Conservation (phyloP, 1,140 invertebrate species). For the Drosophila asahinai region DNA sequence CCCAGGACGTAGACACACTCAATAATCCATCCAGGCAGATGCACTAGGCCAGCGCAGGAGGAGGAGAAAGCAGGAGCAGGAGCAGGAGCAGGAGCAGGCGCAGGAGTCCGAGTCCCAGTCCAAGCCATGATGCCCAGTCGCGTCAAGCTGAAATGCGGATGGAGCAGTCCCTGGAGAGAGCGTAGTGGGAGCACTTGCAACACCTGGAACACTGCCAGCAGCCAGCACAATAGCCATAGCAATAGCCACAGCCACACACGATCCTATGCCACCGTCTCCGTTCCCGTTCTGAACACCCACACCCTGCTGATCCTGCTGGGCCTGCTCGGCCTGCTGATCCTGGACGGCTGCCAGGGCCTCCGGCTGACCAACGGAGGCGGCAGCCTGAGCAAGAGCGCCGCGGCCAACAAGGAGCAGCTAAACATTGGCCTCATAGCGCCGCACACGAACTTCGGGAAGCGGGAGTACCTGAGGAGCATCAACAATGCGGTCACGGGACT, state of each 20-base stretch:
- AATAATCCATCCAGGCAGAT: conserved; percentile 59
- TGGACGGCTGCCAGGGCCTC: conserved; percentile 43
- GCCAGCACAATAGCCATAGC: conserved; percentile 35
- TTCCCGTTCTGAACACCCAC: neutral
- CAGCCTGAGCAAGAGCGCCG: conserved; percentile 65
- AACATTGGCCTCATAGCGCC: conserved; percentile 87
- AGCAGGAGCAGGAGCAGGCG: neutral
- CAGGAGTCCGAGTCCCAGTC: conserved; percentile 9
- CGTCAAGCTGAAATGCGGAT: conserved; percentile 69
- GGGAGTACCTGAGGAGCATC: conserved; percentile 90
- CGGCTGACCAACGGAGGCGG: conserved; percentile 72
- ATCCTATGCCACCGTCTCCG: neutral
- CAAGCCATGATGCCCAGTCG: conserved; percentile 39
- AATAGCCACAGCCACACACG: conserved; percentile 12
- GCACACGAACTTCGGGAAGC: conserved; percentile 86
- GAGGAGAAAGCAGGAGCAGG: conserved; percentile 2
- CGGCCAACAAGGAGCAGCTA: conserved; percentile 84
- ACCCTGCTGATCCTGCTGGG: conserved; percentile 32
- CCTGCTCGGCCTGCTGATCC: conserved; percentile 24
- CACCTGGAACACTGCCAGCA: conserved; percentile 57
- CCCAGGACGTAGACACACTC: conserved; percentile 41
- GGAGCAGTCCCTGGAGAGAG: neutral
- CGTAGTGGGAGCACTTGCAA: conserved; percentile 5
- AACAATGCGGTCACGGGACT: conserved; percentile 88
- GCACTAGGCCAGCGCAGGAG: conserved; percentile 1